phyloP scores from a whole-genome alignment of 2,888 invertebrate species.

The Carabus problematicus region DNA sequence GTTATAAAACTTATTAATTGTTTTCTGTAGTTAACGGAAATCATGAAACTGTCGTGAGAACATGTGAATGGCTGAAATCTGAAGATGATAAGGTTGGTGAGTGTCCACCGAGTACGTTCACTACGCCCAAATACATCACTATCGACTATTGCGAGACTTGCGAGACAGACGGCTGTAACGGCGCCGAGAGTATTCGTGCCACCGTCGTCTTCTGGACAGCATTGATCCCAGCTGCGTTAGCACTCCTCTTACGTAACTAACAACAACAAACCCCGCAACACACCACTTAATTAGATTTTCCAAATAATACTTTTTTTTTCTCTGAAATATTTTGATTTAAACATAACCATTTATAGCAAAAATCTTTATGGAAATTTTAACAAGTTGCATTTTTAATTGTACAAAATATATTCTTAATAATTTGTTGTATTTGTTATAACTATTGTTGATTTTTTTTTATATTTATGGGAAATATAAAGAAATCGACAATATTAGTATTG shows the following conservation, averaged over 20 bases:
- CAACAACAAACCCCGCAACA: conserved; percentile 27
- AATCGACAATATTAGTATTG: not conserved
- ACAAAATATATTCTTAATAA: conserved; percentile 1
- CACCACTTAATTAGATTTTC: conserved; percentile 22
- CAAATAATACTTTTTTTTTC: conserved; percentile 9
- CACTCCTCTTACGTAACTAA: conserved; percentile 43
- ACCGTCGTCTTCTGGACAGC: conserved; percentile 53
- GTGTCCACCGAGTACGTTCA: conserved; percentile 62
- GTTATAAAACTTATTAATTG: no score
- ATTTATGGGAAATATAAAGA: conserved; percentile 1
- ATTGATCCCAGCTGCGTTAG: conserved; percentile 47
- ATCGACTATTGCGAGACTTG: conserved; percentile 72
- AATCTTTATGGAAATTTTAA: conserved; percentile 9
- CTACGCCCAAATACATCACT: conserved; percentile 59
- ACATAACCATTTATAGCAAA: not conserved
- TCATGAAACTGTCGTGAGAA: conserved; percentile 63
- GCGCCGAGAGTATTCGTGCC: conserved; percentile 53
- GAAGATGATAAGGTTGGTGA: conserved; percentile 63
- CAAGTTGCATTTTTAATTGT: conserved; percentile 22
- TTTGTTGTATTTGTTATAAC: conserved; percentile 14
- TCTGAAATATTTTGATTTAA: not conserved
- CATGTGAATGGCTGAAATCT: conserved; percentile 67
- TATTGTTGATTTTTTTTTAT: not conserved
- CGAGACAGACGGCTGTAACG: conserved; percentile 73
- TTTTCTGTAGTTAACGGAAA: conserved; percentile 62